phyloP scores from a whole-genome alignment of 2,888 invertebrate genomes.

The Torymus aiolomorphi region DNA sequence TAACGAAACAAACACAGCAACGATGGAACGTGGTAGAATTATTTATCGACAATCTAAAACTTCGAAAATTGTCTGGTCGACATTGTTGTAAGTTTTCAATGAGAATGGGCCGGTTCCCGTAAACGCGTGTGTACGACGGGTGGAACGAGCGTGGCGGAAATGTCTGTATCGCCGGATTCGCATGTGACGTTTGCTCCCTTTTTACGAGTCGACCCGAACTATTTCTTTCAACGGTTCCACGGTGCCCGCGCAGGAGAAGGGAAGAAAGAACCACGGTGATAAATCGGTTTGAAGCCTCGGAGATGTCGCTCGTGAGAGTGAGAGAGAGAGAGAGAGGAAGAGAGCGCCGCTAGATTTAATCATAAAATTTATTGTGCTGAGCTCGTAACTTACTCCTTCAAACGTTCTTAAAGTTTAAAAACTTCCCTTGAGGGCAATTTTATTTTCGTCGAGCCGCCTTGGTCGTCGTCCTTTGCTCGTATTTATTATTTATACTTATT shows the following conservation, averaged over 20 bases:
- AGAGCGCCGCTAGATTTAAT: conserved; percentile 45
- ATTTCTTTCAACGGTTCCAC: conserved; percentile 50
- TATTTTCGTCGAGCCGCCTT: too few relatives aligned
- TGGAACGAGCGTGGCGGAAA: neutral
- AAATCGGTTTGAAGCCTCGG: conserved; percentile 48
- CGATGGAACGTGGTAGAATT: neutral
- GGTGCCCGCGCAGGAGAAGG: neutral
- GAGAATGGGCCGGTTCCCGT: neutral
- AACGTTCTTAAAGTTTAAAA: conserved; percentile 44
- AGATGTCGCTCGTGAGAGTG: too few relatives aligned
- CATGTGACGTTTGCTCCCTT: conserved; percentile 44
- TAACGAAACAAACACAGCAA: neutral
- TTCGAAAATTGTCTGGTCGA: conserved; percentile 1
- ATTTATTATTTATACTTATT: conserved; percentile 28
- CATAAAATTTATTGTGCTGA: conserved; percentile 57
- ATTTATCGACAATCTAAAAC: conserved; percentile 13
- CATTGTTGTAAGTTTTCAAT: conserved; percentile 15
- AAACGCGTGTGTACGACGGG: neutral
- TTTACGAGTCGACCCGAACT: conserved; percentile 42
- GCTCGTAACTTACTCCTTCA: conserved; percentile 45
- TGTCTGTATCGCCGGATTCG: conserved; percentile 40
- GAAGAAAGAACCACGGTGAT: conserved; percentile 49
- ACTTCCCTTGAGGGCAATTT: conserved; percentile 43
- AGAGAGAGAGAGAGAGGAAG: too few relatives aligned
- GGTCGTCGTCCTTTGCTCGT: neutral